Conservation (phyloP, 2,888 invertebrate genomes). For the Drosophila nr. perissopoda region DNA sequence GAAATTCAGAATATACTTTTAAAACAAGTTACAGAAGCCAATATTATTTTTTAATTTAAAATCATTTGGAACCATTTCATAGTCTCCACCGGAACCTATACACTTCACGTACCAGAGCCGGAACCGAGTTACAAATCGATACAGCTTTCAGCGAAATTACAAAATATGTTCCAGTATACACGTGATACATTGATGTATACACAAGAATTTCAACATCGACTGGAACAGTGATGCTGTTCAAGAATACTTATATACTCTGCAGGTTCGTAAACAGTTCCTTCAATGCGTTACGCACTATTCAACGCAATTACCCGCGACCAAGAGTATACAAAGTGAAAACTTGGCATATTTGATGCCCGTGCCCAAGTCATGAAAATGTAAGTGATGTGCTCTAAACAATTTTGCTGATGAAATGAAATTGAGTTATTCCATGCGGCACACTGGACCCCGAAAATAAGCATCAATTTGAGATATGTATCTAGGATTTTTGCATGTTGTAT, state of each 20-base stretch:
- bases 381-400: slow-evolving; percentile 77
- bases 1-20: neutral
- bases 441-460: slow-evolving; percentile 10
- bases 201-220: neutral
- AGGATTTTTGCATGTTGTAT: slow-evolving; percentile 10
- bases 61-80: neutral
- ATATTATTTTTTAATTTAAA: neutral
- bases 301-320: neutral
- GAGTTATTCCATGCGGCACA: slow-evolving; percentile 63
- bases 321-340: slow-evolving; percentile 37
- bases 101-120: neutral
- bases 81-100: too few species aligned
- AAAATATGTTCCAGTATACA: neutral
- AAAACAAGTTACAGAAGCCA: neutral
- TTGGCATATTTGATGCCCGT: slow-evolving; percentile 68
- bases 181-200: too few species aligned
- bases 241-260: neutral
- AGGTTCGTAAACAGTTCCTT: neutral
- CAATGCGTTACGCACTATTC: neutral
- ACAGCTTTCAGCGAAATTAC: neutral
- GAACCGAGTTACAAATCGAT: neutral
- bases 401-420: slow-evolving; percentile 77
- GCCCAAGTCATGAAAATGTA: slow-evolving; percentile 71
- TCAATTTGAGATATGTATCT: slow-evolving; percentile 3
- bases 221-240: neutral